A percentile compares a stretch with the other conserved stretches of the same genome.
Conservation (phyloP, 2,113 vertebrate species). For the Potamarius usumacintae region DNA sequence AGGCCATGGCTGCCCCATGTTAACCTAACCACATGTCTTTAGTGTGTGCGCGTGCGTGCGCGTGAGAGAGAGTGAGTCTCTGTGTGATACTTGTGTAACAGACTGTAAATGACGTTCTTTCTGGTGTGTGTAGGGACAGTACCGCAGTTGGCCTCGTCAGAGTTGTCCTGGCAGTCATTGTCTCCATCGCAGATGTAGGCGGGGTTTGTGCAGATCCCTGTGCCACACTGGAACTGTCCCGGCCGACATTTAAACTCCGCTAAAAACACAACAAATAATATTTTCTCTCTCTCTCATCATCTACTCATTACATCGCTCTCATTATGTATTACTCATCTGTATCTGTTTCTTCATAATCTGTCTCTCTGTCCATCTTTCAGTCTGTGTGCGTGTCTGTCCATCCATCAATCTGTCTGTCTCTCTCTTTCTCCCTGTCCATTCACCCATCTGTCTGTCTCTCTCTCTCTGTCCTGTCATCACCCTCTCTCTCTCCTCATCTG, state of each 20-base stretch:
- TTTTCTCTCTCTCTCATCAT: not conserved
- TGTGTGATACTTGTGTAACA: not conserved
- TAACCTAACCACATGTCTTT: no score
- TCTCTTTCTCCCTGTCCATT: no score
- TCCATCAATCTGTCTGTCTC: not conserved
- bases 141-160: constrained; percentile 95
- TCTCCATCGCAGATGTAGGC: constrained; percentile 98
- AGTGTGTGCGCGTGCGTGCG: no score
- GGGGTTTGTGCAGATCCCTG: constrained; percentile 96
- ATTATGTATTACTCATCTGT: not conserved
- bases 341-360: no score
- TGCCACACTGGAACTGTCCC: constrained; percentile 95
- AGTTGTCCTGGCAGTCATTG: constrained; percentile 97
- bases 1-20: no score
- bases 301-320: not conserved
- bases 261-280: constrained; percentile 56
- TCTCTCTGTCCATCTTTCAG: not conserved
- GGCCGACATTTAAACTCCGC: constrained; percentile 95
- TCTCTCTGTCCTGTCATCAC: not conserved
- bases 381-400: not conserved
- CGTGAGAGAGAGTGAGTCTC: no score
- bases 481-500: not conserved
- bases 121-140: constrained; percentile 23
- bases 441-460: not conserved
- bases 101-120: not conserved